Conservation (phyloP, 2,113 vertebrate species). For the Oenanthe melanoleuca region DNA sequence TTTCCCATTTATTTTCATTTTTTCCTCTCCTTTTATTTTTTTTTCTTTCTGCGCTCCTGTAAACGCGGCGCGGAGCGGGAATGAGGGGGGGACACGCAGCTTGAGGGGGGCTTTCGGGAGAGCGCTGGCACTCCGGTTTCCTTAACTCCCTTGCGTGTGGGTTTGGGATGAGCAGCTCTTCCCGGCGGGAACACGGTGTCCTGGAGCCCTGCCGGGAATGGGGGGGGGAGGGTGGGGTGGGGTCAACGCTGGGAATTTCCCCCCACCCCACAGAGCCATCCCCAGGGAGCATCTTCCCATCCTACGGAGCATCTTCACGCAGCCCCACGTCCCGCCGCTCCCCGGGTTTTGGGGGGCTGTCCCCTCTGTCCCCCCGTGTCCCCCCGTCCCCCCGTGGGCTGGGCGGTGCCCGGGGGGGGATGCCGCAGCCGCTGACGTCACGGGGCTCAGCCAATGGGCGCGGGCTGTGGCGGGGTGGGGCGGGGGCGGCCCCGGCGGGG, state of each 20-base stretch:
- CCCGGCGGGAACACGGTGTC: neutral
- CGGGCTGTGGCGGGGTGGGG: no score
- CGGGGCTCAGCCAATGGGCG: no score
- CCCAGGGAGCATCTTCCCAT: neutral
- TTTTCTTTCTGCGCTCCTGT: neutral
- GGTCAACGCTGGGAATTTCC: neutral
- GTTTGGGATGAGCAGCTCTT: neutral
- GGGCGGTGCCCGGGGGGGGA: no score
- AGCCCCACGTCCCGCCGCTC: neutral
- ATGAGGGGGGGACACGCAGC: no score
- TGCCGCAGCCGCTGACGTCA: no score
- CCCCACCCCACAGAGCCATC: neutral
- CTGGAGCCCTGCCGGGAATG: neutral
- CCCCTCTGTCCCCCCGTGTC: neutral
- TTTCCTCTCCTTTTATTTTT: no score
- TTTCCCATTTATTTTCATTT: no score
- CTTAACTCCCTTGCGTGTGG: no score
- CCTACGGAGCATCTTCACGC: no score
- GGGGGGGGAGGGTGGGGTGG: no score
- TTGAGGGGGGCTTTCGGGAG: neutral
- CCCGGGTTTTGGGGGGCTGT: neutral
- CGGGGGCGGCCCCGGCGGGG: no score
- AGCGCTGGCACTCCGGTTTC: neutral
- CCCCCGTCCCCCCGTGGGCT: no score
- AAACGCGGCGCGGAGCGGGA: neutral